Percentiles rank a stretch among this genome's conserved stretches.
phyloP scores from a whole-genome alignment of 2,797 vertebrate species.

The Lagorchestes hirsutus region DNA sequence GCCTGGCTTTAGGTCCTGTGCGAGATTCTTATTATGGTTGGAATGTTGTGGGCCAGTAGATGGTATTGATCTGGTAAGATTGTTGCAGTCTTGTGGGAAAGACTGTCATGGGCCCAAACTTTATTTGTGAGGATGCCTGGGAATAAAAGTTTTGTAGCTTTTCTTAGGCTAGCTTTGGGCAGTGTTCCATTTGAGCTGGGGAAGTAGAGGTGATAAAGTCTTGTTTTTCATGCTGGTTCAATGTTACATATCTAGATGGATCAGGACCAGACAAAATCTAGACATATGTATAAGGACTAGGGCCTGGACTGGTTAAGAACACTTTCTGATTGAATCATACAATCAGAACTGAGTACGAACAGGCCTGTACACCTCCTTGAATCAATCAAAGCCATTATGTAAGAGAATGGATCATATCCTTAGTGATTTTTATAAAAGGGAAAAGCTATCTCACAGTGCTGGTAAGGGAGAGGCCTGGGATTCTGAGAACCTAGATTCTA shows the following conservation, averaged over 20 bases:
- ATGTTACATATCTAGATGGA: background rate
- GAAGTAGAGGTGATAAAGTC: background rate
- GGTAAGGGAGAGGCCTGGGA: background rate
- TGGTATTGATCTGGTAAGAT: background rate
- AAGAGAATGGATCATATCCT: background rate
- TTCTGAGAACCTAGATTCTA: background rate
- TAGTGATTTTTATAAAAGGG: background rate
- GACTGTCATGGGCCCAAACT: background rate
- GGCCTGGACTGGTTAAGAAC: background rate
- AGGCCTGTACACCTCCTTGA: background rate
- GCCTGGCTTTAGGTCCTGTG: background rate
- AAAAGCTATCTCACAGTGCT: background rate
- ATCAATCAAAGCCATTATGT: background rate
- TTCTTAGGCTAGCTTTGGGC: background rate
- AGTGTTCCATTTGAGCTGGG: conserved; percentile 8
- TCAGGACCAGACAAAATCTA: background rate
- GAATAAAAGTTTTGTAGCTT: background rate
- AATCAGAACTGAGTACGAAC: background rate
- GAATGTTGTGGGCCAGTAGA: background rate
- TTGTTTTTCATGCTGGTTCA: background rate
- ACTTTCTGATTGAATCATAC: background rate
- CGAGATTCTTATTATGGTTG: background rate
- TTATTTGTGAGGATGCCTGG: background rate
- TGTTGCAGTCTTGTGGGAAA: background rate
- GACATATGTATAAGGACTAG: background rate